Conservation (phyloP, 2,888 invertebrate species). For the Leptinotarsa juncta region DNA sequence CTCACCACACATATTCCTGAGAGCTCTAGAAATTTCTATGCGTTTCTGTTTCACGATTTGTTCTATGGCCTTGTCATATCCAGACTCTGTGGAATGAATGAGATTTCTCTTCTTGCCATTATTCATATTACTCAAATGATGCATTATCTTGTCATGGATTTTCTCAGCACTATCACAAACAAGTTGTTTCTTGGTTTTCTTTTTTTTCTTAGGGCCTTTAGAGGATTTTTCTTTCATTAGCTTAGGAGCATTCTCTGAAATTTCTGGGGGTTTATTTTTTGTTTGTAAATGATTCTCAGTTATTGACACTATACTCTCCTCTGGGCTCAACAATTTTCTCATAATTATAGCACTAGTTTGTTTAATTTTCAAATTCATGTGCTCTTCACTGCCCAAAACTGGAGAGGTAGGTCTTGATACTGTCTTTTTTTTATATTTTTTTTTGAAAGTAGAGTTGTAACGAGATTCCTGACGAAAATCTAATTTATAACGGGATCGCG, state of each 20-base stretch:
- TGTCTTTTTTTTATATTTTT: background rate
- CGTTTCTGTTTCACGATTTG: conserved; percentile 62
- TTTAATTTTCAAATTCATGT: conserved; percentile 59
- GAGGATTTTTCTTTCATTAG: background rate
- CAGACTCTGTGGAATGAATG: conserved; percentile 56
- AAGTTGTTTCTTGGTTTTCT: conserved; percentile 34
- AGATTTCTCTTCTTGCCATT: conserved; percentile 60
- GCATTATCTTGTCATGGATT: conserved; percentile 61
- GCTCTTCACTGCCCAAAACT: conserved; percentile 60
- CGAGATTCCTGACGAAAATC: background rate
- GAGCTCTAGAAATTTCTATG: conserved; percentile 60
- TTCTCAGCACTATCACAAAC: conserved; percentile 53
- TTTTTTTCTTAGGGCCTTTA: conserved; percentile 25
- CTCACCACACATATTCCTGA: conserved; percentile 59
- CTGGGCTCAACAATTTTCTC: conserved; percentile 52
- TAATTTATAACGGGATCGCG: background rate
- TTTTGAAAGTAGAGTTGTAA: background rate
- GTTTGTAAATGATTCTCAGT: conserved; percentile 11
- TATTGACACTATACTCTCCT: conserved; percentile 32
- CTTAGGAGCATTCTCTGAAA: background rate
- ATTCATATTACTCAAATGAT: conserved; percentile 60
- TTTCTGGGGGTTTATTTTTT: background rate
- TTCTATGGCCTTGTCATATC: conserved; percentile 60
- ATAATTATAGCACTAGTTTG: conserved; percentile 61
- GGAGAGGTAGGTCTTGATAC: conserved; percentile 48